These are phyloP conservation scores for Agrotis exclamationis DNA, from an alignment of 2,888 invertebrate genomes.

Conservation along the genomic window DNA sequence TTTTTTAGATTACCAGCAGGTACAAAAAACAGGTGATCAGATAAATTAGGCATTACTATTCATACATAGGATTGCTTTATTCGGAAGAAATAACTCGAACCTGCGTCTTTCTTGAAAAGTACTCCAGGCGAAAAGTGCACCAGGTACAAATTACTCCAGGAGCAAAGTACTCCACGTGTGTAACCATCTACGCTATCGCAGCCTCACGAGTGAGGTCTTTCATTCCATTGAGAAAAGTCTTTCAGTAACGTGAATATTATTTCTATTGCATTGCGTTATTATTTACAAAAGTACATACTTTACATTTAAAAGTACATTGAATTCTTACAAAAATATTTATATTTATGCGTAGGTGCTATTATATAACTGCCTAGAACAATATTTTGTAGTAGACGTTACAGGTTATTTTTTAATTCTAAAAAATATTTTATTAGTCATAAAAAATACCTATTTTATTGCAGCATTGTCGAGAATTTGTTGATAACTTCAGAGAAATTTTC, in stretches of 20 bases:
- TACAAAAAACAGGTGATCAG: slow-evolving; percentile 45
- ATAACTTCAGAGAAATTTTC: neutral
- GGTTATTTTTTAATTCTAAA: slow-evolving; percentile 23
- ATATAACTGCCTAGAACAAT: slow-evolving; percentile 1
- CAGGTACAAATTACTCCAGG: too few relatives aligned
- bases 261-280: slow-evolving; percentile 31
- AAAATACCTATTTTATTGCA: slow-evolving; percentile 9
- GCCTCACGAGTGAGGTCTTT: too few relatives aligned
- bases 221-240: too few relatives aligned
- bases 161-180: too few relatives aligned
- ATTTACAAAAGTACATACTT: slow-evolving; percentile 20
- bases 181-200: too few relatives aligned
- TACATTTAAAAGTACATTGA: slow-evolving; percentile 18
- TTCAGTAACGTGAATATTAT: slow-evolving; percentile 10
- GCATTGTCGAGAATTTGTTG: neutral
- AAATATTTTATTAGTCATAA: slow-evolving; percentile 1
- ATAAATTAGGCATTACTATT: slow-evolving; percentile 40
- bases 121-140: too few relatives aligned
- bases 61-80: slow-evolving; percentile 27
- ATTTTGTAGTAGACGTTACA: slow-evolving; percentile 17
- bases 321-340: slow-evolving; percentile 51
- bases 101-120: too few relatives aligned
- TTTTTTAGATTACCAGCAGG: slow-evolving; percentile 55
- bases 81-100: neutral
- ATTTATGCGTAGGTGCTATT: slow-evolving; percentile 29